Conservation (phyloP, 1,140 invertebrate genomes). For the Streblospio benedicti region DNA sequence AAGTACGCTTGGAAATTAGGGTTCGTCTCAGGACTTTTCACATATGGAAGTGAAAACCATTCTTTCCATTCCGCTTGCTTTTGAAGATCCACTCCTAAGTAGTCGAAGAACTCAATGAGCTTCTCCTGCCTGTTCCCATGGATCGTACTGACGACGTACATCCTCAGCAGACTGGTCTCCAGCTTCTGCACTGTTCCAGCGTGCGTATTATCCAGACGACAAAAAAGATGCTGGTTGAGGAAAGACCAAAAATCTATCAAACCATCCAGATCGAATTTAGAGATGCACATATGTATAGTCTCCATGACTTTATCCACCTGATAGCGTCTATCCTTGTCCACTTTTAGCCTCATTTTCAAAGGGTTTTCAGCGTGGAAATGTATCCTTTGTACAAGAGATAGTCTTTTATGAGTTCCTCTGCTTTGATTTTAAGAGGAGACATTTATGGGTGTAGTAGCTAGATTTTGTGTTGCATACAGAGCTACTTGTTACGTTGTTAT, state of each 20-base stretch:
- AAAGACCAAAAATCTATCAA: conserved; percentile 78
- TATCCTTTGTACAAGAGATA: no score
- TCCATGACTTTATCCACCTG: conserved; percentile 86
- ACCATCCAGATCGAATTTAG: conserved; percentile 64
- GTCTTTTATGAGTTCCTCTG: no score
- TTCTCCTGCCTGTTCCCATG: conserved; percentile 73
- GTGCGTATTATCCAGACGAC: conserved; percentile 74
- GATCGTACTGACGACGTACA: conserved; percentile 78
- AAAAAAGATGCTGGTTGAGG: conserved; percentile 75
- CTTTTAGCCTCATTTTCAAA: no score
- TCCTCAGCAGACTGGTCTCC: conserved; percentile 77
- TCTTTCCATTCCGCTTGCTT: conserved; percentile 88
- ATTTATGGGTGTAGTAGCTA: no score
- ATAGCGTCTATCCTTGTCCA: no score
- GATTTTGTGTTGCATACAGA: no score
- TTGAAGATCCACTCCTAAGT: conserved; percentile 76
- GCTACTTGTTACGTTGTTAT: no score
- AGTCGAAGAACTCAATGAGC: conserved; percentile 78
- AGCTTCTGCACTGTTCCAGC: conserved; percentile 70
- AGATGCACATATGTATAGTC: conserved; percentile 69
- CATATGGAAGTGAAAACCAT: conserved; percentile 90
- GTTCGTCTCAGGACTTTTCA: conserved; percentile 83
- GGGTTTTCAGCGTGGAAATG: no score
- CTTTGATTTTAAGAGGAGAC: no score
- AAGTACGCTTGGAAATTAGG: conserved; percentile 78